A percentile compares a stretch with the other conserved stretches of the same genome.
These are phyloP conservation scores for Acronicta aceris DNA, from an alignment of 2,888 invertebrate species.

Conservation along the genomic window DNA sequence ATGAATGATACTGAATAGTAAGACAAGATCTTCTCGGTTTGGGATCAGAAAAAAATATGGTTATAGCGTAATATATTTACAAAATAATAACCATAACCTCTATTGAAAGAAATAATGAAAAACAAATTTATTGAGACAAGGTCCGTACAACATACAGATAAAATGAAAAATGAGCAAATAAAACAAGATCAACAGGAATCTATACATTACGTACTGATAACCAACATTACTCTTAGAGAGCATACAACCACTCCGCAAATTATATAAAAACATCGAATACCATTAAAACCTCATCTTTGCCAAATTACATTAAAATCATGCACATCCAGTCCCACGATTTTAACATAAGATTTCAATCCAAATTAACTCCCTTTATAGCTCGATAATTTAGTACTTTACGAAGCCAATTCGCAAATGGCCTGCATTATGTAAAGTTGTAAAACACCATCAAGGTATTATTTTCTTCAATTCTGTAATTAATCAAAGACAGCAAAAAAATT, in stretches of 20 bases:
- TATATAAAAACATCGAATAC: neutral
- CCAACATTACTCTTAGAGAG: neutral
- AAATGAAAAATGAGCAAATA: too few species aligned
- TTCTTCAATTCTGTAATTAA: slow-evolving; percentile 2
- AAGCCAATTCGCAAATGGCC: slow-evolving; percentile 5
- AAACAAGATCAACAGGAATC: too few species aligned
- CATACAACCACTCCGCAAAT: neutral
- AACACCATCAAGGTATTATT: slow-evolving; percentile 40
- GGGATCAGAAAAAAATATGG: too few species aligned
- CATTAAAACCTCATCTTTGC: neutral
- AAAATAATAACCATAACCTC: too few species aligned
- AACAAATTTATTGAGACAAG: too few species aligned
- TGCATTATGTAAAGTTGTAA: slow-evolving; percentile 25
- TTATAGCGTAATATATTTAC: too few species aligned
- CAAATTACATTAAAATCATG: slow-evolving; percentile 13
- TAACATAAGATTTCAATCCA: slow-evolving; percentile 24
- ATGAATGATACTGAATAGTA: too few species aligned
- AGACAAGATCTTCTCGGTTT: too few species aligned
- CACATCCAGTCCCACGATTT: slow-evolving; percentile 21
- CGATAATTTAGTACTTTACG: slow-evolving; percentile 26
- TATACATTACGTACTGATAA: too few species aligned
- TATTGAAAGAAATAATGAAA: too few species aligned
- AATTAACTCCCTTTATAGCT: slow-evolving; percentile 4
- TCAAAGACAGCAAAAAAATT: too few species aligned
- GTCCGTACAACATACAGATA: too few species aligned